A percentile compares a stretch with the other conserved stretches of the same genome.
Evolutionary conservation across 2,113 vertebrate genomes (phyloP).

Genomic region (Ploceus nigricollis): DNA sequence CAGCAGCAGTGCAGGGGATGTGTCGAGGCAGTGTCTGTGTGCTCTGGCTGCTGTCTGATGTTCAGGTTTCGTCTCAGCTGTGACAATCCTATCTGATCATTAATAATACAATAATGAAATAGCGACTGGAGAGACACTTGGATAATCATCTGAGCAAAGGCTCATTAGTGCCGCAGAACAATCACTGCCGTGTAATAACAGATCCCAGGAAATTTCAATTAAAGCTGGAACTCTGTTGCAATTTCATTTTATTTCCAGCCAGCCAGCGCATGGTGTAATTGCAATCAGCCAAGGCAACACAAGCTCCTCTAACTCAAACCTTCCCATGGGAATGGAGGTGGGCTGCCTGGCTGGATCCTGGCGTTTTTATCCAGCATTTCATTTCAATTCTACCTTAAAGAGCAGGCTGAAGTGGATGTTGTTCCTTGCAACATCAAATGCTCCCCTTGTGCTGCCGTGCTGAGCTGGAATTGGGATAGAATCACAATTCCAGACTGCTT

Average conservation of each 20-base stretch:
- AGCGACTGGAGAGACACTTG: slow-evolving; percentile 78
- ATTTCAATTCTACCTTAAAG: not conserved
- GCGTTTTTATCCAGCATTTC: not conserved
- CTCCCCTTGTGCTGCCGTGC: not conserved
- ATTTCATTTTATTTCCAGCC: slow-evolving; percentile 69
- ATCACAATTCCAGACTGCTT: not conserved
- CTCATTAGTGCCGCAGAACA: slow-evolving; percentile 78
- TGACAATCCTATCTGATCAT: slow-evolving; percentile 78
- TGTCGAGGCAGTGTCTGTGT: not conserved
- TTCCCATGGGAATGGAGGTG: slow-evolving; percentile 37
- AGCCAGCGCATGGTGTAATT: slow-evolving; percentile 56
- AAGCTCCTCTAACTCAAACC: slow-evolving; percentile 38
- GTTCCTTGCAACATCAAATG: not conserved
- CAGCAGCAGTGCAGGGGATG: not conserved
- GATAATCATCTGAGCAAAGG: slow-evolving; percentile 78
- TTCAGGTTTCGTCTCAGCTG: slow-evolving; percentile 54
- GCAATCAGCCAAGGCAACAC: slow-evolving; percentile 63
- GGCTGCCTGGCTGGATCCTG: not conserved
- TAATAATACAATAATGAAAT: slow-evolving; percentile 80
- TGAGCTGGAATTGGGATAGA: not conserved
- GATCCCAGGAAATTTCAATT: slow-evolving; percentile 84
- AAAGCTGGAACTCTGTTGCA: slow-evolving; percentile 77
- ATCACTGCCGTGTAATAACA: slow-evolving; percentile 77
- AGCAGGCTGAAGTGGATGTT: not conserved
- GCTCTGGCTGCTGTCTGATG: slow-evolving; percentile 26